Evolutionary conservation across 2,888 invertebrate genomes (phyloP), one percentile per base, ranked within the genome.

Genomic region (Latheticus oryzae): DNA sequence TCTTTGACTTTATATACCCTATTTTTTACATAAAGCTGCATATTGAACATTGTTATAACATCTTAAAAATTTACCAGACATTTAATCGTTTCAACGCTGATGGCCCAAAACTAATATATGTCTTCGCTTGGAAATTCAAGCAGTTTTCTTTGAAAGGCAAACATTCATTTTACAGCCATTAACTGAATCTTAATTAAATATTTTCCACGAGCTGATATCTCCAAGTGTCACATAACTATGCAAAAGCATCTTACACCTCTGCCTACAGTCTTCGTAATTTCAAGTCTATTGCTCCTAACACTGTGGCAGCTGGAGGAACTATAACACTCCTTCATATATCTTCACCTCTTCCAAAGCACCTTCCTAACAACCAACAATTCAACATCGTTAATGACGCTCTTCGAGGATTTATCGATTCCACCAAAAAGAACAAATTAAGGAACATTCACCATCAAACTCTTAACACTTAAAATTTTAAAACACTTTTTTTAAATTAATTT

Each of bases 151-250:
- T 61, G 67, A 68, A 67, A 66, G 62, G 69, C 69, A 69, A 72
- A 72, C 70, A 71, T 74, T 73, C 73, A 70, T 74, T 73, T 70
- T 68, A 64, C 66, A 67, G 72, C 75, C 72, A 74, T 75, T 75
- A 75, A 70, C 69, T 68, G 73, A 76, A 76, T 75, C 76, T 76
- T 76, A 78, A 79, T 79, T 79, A 79, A 79, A 78, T 78, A 78
- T 76, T 78, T 78, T 78, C 76, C 70, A 66, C 70, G 72, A 70
- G 73, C 72, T 76, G 77, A 78, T 78, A 78, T 78, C 78, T 77
- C 76, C 71, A 77, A 77, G 76, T 78, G 78, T 78, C 78, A 78
- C 78, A 75, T 76, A 78, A 78, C 76, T 78, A 78, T 78, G 78
- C 76, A 73, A 72, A 68, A 70, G 67, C 62, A 63, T 67, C 64